Percentiles rank a stretch among this genome's conserved stretches.
These are phyloP conservation scores for Lithobates pipiens DNA, from an alignment of 2,797 vertebrate species.

Conservation along the genomic window DNA sequence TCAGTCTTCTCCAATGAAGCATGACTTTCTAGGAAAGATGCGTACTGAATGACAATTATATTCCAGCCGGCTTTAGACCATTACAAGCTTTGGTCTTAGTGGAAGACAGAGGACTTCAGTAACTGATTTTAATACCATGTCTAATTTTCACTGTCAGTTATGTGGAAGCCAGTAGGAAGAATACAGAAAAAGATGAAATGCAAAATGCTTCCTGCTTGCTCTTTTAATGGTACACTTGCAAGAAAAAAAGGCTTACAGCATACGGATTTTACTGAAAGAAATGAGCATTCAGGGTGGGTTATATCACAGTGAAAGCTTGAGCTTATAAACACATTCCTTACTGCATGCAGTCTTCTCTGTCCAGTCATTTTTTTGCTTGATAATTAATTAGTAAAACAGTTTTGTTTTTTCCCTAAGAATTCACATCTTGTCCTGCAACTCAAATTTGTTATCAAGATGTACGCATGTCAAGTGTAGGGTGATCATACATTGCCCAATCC, in stretches of 20 bases:
- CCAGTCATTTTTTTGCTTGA: constrained; percentile 12
- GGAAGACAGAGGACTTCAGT: constrained; percentile 83
- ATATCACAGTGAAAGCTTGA: constrained; percentile 65
- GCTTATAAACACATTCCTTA: constrained; percentile 57
- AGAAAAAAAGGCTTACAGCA: constrained; percentile 63
- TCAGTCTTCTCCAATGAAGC: constrained; percentile 91
- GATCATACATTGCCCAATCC: too few species aligned
- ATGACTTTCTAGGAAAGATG: constrained; percentile 89
- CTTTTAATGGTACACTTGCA: constrained; percentile 83
- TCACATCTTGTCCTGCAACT: constrained; percentile 33
- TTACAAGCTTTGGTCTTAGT: constrained; percentile 80
- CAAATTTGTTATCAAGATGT: constrained; percentile 55
- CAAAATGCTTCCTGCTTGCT: constrained; percentile 82
- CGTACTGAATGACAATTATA: constrained; percentile 93
- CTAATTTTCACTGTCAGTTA: constrained; percentile 88
- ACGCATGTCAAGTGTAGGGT: not conserved
- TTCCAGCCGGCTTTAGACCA: constrained; percentile 82
- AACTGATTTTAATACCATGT: constrained; percentile 86
- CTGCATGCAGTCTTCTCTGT: constrained; percentile 16
- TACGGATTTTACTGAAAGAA: constrained; percentile 68
- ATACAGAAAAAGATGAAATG: constrained; percentile 81
- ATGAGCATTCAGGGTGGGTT: constrained; percentile 63
- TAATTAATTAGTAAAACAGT: constrained; percentile 51
- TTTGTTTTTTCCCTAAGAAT: not conserved
- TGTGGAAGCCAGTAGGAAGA: constrained; percentile 78